These are phyloP conservation scores for Colinus virginianus DNA, from an alignment of 2,113 vertebrate genomes.

Conservation along the genomic window DNA sequence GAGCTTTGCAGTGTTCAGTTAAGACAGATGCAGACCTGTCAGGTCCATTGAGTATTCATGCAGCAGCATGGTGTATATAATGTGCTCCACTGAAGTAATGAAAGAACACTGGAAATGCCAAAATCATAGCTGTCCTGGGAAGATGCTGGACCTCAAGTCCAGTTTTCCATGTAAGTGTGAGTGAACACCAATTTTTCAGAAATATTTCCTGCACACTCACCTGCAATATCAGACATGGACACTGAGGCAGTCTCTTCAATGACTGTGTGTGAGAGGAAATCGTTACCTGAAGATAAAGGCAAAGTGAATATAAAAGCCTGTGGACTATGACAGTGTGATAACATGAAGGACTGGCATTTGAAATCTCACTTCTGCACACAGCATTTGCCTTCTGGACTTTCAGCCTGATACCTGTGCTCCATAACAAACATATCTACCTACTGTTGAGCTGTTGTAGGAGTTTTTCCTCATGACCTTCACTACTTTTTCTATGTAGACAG, in stretches of 20 bases:
- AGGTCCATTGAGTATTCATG: neutral
- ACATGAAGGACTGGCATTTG: neutral
- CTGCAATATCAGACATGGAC: neutral
- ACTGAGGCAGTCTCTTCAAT: neutral
- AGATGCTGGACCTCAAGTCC: neutral
- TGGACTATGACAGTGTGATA: neutral
- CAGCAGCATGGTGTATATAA: neutral
- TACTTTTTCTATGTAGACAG: neutral
- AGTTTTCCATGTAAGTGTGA: neutral
- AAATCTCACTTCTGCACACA: neutral
- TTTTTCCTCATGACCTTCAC: neutral
- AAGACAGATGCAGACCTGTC: neutral
- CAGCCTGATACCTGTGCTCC: neutral
- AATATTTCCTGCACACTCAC: neutral
- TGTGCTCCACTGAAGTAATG: neutral
- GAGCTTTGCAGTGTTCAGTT: neutral
- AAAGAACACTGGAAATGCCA: neutral
- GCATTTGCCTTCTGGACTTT: neutral
- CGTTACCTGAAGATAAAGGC: neutral
- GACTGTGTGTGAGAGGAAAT: neutral
- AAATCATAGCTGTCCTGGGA: neutral
- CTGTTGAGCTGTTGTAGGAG: fast-evolving
- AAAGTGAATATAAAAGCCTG: neutral
- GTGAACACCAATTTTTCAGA: neutral
- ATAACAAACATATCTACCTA: neutral